Evolutionary conservation across 1,140 invertebrate genomes (phyloP).

Genomic region (Conopomorpha cramerella): DNA sequence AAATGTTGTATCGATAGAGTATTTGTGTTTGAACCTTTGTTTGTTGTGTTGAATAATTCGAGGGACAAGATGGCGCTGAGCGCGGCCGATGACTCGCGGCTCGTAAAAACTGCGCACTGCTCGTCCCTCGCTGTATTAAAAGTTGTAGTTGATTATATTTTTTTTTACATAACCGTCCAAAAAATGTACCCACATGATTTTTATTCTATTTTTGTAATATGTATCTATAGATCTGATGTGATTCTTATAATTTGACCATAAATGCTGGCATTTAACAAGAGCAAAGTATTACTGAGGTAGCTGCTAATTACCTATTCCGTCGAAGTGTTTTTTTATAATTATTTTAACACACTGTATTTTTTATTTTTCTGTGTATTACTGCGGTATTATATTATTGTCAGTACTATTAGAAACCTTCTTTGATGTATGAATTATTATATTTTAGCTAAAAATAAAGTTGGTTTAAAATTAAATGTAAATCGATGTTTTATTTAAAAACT

Average conservation of each 20-base stretch:
- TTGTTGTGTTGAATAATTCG: too few species aligned
- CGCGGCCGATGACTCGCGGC: too few species aligned
- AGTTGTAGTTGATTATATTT: too few species aligned
- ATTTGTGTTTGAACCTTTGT: too few species aligned
- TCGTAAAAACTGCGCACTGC: too few species aligned
- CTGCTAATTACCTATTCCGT: conserved; percentile 26
- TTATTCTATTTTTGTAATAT: background rate
- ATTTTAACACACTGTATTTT: too few species aligned
- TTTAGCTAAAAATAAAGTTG: conserved; percentile 61
- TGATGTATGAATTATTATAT: conserved; percentile 61
- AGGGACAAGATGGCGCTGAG: too few species aligned
- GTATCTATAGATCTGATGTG: too few species aligned
- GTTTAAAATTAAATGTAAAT: conserved; percentile 42
- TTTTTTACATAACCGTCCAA: too few species aligned
- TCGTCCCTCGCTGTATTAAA: too few species aligned
- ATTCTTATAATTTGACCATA: conserved; percentile 27
- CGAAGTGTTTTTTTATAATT: conserved; percentile 17
- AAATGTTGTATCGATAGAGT: too few species aligned
- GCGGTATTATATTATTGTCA: conserved; percentile 34
- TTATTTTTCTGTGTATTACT: conserved; percentile 29
- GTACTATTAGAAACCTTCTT: conserved; percentile 50
- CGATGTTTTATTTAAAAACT: conserved; percentile 24
- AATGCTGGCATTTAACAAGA: conserved; percentile 22
- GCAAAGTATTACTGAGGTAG: conserved; percentile 28
- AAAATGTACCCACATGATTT: too few species aligned